phyloP scores from a whole-genome alignment of 2,113 vertebrate species.

The Catharus minimus region DNA sequence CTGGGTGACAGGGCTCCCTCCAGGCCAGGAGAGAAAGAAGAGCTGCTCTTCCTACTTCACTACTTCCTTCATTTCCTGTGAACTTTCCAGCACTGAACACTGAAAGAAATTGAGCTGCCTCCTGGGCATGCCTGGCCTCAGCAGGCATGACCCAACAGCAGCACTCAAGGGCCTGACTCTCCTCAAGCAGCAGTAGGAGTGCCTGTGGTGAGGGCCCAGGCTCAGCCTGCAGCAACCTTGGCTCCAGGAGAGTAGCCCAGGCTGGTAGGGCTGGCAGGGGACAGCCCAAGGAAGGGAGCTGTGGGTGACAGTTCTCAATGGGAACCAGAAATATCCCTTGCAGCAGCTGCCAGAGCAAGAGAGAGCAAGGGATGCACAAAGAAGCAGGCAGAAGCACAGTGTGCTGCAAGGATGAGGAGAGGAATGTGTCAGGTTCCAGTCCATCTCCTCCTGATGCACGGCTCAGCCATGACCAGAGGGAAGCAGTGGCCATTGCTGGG shows the following conservation, averaged over 20 bases:
- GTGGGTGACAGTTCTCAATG: fast-evolving
- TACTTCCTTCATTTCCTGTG: not conserved
- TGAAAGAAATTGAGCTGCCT: not conserved
- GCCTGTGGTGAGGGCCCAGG: not conserved
- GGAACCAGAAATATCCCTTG: not conserved
- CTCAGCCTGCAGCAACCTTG: fast-evolving
- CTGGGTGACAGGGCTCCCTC: fast-evolving
- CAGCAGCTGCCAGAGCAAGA: not conserved
- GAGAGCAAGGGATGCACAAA: not conserved
- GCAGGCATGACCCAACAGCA: not conserved
- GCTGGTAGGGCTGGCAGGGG: fast-evolving
- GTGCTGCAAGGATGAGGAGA: not conserved
- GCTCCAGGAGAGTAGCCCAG: not conserved
- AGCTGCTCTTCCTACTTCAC: not conserved
- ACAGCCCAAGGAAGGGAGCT: not conserved
- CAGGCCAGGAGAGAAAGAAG: not conserved
- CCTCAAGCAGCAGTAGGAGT: not conserved
- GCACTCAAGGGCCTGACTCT: not conserved
- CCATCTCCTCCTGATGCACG: fast-evolving
- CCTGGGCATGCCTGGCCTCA: fast-evolving
- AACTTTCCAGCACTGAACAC: not conserved
- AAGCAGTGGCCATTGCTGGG: fast-evolving
- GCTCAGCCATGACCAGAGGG: not conserved
- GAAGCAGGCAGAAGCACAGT: fast-evolving
- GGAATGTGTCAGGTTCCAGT: fast-evolving